Base-by-base conservation (phyloP, 2,888 invertebrate species). In the Megamerina dolium region DNA sequence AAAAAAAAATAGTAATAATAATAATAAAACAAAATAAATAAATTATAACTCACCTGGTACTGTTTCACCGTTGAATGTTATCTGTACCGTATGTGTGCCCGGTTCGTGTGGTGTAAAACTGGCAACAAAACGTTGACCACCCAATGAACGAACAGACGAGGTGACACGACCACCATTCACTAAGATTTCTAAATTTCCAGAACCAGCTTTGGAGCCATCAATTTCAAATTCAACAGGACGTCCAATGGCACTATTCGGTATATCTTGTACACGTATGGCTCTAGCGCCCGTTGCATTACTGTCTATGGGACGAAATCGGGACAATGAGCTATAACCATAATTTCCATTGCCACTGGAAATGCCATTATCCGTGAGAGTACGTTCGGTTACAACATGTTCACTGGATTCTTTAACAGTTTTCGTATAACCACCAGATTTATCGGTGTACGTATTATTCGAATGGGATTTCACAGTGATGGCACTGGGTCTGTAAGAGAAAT, bases 201-300 rank as follows among this genome's bases (percentile, higher is more conserved):
- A 90, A 27, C 96, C 96, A n/a, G 96, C 95, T 53, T 83, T 81
- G 46, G 90, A 87, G 43, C 95, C 94, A 72, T 97, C 95, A 72
- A 97, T 95, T 76, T 93, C 91, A 74, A 99, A 97, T 73, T 94
- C 90, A 40, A 95, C 92, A 41, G 93, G 89, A 68, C 87, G 83
- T 54, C 94, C 92, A 41, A 96, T 80, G 37, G 85, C 77, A 52
- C 93, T 93, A 74, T 87, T 85, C 3, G 89, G 86, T 56, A 91
- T 85, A 46, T 82, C 83, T 60, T 87, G 88, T 41, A 97, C 89
- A 67, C 81, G 79, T 63, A 96, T 90, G 56, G 87, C 83, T 64
- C 79, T 78, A 46, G 92, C 87, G 73, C 95, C 91, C 48, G 76
- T 76, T 31, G 78, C 77, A 68, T 77, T 48, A 64, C 74, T 75